These are phyloP conservation scores for Colius striatus DNA, from an alignment of 2,113 vertebrate species.

Conservation along the genomic window DNA sequence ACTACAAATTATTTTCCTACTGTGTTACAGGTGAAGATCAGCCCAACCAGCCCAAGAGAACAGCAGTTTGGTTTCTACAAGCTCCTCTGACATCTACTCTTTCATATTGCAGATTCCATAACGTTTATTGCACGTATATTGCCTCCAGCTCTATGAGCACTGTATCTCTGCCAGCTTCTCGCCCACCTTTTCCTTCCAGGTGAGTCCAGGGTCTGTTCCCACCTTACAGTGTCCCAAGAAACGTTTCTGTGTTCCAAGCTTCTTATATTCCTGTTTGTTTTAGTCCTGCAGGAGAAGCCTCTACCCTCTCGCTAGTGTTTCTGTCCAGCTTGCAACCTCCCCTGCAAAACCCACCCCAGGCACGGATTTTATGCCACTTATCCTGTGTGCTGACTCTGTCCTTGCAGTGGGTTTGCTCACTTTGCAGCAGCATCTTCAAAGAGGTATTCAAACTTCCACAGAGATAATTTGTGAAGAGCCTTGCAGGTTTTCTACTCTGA, in stretches of 20 bases:
- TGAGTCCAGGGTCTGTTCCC: background rate
- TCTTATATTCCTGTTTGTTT: background rate
- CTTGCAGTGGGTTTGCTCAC: constrained; percentile 75
- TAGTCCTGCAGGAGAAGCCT: constrained; percentile 26
- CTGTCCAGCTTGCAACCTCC: constrained; percentile 51
- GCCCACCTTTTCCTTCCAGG: background rate
- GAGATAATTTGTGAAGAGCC: background rate
- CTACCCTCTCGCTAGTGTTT: constrained; percentile 41
- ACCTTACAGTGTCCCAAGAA: background rate
- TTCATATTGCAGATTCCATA: constrained; percentile 57
- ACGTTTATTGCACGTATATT: constrained; percentile 76
- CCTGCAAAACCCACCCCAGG: background rate
- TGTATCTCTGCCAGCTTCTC: constrained; percentile 25
- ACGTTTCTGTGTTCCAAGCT: background rate
- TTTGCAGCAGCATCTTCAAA: constrained; percentile 73
- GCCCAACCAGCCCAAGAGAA: background rate
- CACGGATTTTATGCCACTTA: constrained; percentile 70
- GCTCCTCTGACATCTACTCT: background rate
- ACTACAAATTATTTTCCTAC: background rate
- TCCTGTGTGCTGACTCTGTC: constrained; percentile 72
- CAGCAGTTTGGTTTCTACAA: background rate
- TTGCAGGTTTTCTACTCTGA: background rate
- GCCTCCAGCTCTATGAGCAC: constrained; percentile 72
- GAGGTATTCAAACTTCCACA: constrained; percentile 67
- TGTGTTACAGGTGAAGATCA: background rate